A percentile compares a stretch with the other conserved stretches of the same genome.
These are phyloP conservation scores for Pogonomyrmex californicus DNA, from an alignment of 1,140 invertebrate species.

Conservation along the genomic window DNA sequence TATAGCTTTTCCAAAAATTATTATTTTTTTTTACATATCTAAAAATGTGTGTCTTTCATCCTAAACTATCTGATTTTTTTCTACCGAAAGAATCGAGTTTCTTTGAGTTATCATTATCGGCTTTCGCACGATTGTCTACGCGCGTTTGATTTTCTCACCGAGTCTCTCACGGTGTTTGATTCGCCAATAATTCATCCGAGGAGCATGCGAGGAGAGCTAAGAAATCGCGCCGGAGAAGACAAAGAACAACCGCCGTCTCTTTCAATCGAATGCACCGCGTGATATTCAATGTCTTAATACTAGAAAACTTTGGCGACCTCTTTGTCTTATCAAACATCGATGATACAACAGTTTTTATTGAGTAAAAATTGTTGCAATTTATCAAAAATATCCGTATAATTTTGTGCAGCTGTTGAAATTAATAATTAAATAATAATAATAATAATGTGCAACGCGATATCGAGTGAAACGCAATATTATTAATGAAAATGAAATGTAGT, in stretches of 20 bases:
- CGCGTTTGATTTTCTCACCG: constrained; percentile 40
- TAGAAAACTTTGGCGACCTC: neutral
- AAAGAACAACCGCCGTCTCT: constrained; percentile 19
- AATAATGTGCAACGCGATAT: neutral
- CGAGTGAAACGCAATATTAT: neutral
- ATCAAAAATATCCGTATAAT: neutral
- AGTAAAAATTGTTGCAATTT: neutral
- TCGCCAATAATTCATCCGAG: constrained; percentile 25
- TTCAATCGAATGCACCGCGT: neutral
- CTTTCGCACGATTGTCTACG: constrained; percentile 47
- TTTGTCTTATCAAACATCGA: neutral
- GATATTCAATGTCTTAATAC: constrained; percentile 20
- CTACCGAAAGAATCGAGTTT: neutral
- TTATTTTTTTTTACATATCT: neutral
- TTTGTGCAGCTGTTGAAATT: neutral
- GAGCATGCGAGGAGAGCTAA: constrained; percentile 3
- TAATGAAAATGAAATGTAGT: neutral
- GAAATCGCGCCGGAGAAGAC: neutral
- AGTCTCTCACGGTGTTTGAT: constrained; percentile 24
- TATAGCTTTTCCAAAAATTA: neutral
- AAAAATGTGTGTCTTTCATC: neutral
- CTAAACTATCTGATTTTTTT: neutral
- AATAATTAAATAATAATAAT: neutral
- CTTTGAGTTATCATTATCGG: constrained; percentile 22
- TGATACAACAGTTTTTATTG: constrained; percentile 6